Evolutionary conservation across 53 echinoderm and acorn worm species (phyloP), one percentile per base, ranked within the genome.

Genomic region (Henricia sp.): DNA sequence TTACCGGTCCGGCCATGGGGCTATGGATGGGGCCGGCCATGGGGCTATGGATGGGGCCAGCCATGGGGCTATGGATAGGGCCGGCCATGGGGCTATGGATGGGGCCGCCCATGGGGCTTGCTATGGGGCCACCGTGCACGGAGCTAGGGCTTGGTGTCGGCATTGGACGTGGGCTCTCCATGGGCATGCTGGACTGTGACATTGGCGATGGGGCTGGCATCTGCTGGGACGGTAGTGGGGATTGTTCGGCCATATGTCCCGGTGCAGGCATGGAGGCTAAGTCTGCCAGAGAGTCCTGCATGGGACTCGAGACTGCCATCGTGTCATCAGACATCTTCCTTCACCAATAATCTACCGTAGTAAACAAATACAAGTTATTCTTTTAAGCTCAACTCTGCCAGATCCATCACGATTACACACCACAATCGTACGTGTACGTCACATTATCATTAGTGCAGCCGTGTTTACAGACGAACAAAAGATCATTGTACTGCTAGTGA

Each of bases 51-150:
- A 80, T 80, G 11, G 80, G 33, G 3, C 77, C 77, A 52, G 57
- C 76, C 17, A 74, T 53, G 21, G 86, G 76, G 33, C 86, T 76
- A 13, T 75, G 86, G 68, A n/a, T n/a, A 20, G 76, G 76, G 50
- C 68, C 86, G 13, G 62, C 90, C 95, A 95, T 95, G 9, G 95
- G 95, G 85, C 91, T 95, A 0, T 91, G 92, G 55, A 90, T 91
- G 17, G 93, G 85, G 29, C 89, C 89, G 44, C 88, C 88, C 70
- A 74, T 86, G 21, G 86, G 86, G 12, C 80, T 80, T 8, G 80
- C 36, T 35, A 80, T 80, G 11, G 80, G 33, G 3, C 77, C 77
- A 52, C 70, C 76, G 39, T 74, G 76, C 17, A 74, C 41, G 21
- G 86, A 86, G 33, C 86, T 76, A 13, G 86, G 86, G 68, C 86